Percentiles rank a stretch among this genome's conserved stretches.
phyloP scores from a whole-genome alignment of 2,888 invertebrate genomes.

The Psococerastis gibbosa region DNA sequence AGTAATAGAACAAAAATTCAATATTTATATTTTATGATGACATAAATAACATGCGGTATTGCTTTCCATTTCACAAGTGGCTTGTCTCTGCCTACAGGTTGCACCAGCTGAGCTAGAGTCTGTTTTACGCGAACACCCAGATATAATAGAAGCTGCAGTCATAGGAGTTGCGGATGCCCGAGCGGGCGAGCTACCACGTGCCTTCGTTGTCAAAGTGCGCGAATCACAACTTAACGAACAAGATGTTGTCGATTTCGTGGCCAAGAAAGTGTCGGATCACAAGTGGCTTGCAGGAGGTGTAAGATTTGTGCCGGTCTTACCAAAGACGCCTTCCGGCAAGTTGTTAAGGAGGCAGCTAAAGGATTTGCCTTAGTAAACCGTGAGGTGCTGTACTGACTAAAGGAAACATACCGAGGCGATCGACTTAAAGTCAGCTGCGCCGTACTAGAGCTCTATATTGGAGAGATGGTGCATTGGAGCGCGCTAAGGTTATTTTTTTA shows the following conservation, averaged over 20 bases:
- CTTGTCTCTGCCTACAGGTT: too few species aligned
- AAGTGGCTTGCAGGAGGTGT: slow-evolving; percentile 58
- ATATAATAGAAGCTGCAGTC: slow-evolving; percentile 56
- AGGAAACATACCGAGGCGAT: too few species aligned
- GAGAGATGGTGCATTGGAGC: too few species aligned
- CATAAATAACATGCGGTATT: too few species aligned
- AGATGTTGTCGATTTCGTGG: slow-evolving; percentile 35
- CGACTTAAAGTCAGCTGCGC: too few species aligned
- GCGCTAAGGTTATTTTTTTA: too few species aligned
- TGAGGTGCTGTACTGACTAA: too few species aligned
- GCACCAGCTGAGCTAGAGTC: slow-evolving; percentile 73
- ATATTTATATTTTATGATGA: too few species aligned
- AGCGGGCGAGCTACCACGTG: slow-evolving; percentile 55
- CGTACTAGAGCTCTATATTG: too few species aligned
- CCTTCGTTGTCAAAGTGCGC: slow-evolving; percentile 45
- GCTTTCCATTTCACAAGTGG: too few species aligned
- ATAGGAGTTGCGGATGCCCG: slow-evolving; percentile 51
- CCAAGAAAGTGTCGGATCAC: slow-evolving; percentile 42
- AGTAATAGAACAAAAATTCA: too few species aligned
- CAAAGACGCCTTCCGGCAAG: slow-evolving; percentile 58
- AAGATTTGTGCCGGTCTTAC: slow-evolving; percentile 45
- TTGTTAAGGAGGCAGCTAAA: slow-evolving; percentile 50
- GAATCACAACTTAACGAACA: slow-evolving; percentile 34
- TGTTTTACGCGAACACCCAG: slow-evolving; percentile 42
- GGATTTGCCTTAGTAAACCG: too few species aligned